phyloP scores from a whole-genome alignment of 1,140 invertebrate species.

The Drosophila pseudoobscura region DNA sequence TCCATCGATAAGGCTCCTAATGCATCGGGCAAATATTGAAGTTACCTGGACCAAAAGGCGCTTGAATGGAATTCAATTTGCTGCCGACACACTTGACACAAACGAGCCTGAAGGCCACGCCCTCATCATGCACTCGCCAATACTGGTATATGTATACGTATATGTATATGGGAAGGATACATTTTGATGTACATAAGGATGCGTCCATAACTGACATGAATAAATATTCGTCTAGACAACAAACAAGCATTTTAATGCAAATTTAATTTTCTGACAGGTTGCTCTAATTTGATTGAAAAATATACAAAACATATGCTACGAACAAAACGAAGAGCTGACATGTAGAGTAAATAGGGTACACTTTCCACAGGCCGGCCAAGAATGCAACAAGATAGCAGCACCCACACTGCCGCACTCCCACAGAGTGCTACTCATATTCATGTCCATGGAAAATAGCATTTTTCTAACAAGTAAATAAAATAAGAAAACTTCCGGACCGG shows the following conservation, averaged over 20 bases:
- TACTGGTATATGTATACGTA: neutral
- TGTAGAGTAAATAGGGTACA: conserved; percentile 16
- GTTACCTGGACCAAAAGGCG: conserved; percentile 19
- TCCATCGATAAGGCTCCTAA: conserved; percentile 13
- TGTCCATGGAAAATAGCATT: conserved; percentile 54
- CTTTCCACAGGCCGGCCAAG: neutral
- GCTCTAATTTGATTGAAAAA: conserved; percentile 50
- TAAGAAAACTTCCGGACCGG: conserved; percentile 26
- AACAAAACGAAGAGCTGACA: conserved; percentile 1
- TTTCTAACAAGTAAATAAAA: conserved; percentile 68
- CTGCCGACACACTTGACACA: conserved; percentile 20
- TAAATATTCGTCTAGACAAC: conserved; percentile 27
- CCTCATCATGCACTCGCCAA: neutral
- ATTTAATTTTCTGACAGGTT: conserved; percentile 60
- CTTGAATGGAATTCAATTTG: conserved; percentile 29
- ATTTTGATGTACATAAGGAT: conserved; percentile 10
- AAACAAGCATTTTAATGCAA: conserved; percentile 48
- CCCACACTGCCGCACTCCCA: neutral
- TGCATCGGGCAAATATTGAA: conserved; percentile 28
- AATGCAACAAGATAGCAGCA: conserved; percentile 13
- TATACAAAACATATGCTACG: conserved; percentile 9
- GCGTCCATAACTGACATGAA: conserved; percentile 15
- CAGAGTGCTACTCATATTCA: neutral
- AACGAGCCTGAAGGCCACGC: neutral
- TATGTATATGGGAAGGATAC: neutral